These are phyloP conservation scores for Pammene aurita DNA, from an alignment of 2,888 invertebrate genomes.

Conservation along the genomic window DNA sequence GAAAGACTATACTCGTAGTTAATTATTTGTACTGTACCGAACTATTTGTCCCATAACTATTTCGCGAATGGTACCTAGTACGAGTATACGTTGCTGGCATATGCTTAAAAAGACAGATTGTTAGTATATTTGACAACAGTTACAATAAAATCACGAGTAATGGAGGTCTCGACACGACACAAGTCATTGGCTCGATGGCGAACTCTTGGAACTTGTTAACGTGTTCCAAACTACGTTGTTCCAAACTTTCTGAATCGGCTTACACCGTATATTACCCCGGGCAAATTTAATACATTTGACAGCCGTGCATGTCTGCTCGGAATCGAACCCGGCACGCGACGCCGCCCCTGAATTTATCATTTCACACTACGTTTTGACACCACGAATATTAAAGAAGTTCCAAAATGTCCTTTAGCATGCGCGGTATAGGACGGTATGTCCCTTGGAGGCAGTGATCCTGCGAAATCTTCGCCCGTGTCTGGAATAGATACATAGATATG, in stretches of 20 bases:
- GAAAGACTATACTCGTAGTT: too few species aligned
- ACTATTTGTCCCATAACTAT: too few species aligned
- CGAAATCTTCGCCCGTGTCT: not conserved
- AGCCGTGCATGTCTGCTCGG: slow-evolving; percentile 64
- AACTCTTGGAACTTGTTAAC: slow-evolving; percentile 33
- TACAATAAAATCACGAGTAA: slow-evolving; percentile 1
- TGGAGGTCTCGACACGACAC: not conserved
- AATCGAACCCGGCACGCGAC: slow-evolving; percentile 72
- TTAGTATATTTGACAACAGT: too few species aligned
- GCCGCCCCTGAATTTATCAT: slow-evolving; percentile 70
- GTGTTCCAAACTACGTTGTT: slow-evolving; percentile 29
- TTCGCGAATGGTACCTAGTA: too few species aligned
- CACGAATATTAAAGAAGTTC: slow-evolving; percentile 51
- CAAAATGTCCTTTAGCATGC: slow-evolving; percentile 55
- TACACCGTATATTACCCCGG: slow-evolving; percentile 51
- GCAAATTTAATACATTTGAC: slow-evolving; percentile 68
- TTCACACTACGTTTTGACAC: slow-evolving; percentile 77
- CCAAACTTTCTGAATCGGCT: slow-evolving; percentile 18
- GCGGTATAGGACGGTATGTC: not conserved
- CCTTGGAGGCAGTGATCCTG: slow-evolving; percentile 46
- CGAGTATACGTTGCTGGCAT: too few species aligned
- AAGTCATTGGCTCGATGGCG: slow-evolving; percentile 22
- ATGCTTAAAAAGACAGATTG: too few species aligned
- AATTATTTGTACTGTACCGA: too few species aligned
- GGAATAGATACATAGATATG: not conserved